Base-by-base conservation (phyloP, 2,888 invertebrate genomes). In the Sphecodes monilicornis region DNA sequence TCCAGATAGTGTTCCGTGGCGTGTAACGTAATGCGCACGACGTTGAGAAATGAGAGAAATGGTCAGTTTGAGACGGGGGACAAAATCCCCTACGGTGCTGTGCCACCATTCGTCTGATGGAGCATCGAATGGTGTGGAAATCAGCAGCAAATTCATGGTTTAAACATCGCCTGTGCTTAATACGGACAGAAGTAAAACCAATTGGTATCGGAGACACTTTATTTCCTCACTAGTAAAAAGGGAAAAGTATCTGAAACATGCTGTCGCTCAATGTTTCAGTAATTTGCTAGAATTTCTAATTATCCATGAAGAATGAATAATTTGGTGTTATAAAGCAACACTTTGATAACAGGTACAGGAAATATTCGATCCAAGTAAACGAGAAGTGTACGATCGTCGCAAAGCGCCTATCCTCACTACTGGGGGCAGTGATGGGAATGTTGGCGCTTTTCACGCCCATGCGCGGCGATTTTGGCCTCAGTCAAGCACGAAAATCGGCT, bases 141-240 rank as follows among this genome's bases (percentile, higher is more conserved):
- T 50, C 75, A 43, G 46, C 85, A 80, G 76, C 77, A 82, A 83
- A 84, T 86, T 85, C 82, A 90, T 91, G 91, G 88, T 90, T 91
- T 89, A 90, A 90, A 91, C 89, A 90, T 89, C 76, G 76, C 54
- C 5, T 11, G 70, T 46, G 73, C 84, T 88, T 88, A 88, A 91
- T 91, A 90, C 82, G 82, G 89, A 85, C 85, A 85, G 80, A 64
- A 69, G 77, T 76, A 79, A 84, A 80, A 78, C 78, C 82, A 81
- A 66, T 70, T 39, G 78, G 57, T 78, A 54, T 68, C 32, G 13
- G 1, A 32, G 66, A 50, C 43, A 54, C 41, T 22, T 43, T 54
- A 75, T 75, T 11, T 41, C 18, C 18, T 22, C 50, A 32, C 29
- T 41, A 32, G 10, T 22, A 0, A 22, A 8, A 13, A 41, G 46